A percentile compares a stretch with the other conserved stretches of the same genome.
Evolutionary conservation across 1,140 invertebrate species (phyloP).

Genomic region (Sitophilus oryzae): DNA sequence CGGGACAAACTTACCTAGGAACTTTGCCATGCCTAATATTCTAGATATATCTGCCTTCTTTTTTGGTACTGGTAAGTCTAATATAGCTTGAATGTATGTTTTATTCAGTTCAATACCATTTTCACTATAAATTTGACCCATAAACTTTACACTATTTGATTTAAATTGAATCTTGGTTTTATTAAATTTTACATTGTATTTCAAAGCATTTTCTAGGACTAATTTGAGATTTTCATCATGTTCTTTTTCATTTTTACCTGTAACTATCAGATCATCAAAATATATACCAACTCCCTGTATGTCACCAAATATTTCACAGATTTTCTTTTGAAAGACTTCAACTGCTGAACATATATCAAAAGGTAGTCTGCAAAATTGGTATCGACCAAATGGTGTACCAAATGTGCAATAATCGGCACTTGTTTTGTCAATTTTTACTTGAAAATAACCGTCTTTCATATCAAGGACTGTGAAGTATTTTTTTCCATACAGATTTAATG

Average conservation of each 20-base stretch:
- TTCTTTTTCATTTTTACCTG: slow-evolving; percentile 27
- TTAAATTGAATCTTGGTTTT: too few species aligned
- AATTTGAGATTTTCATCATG: slow-evolving; percentile 35
- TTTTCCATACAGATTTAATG: slow-evolving; percentile 21
- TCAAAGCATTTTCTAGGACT: slow-evolving; percentile 22
- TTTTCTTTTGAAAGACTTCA: slow-evolving; percentile 33
- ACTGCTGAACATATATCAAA: slow-evolving; percentile 30
- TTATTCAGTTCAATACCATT: too few species aligned
- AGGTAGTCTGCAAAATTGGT: slow-evolving; percentile 30
- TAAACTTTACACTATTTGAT: slow-evolving; percentile 4
- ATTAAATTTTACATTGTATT: slow-evolving; percentile 13
- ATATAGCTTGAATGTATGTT: too few species aligned
- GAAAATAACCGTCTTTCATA: slow-evolving; percentile 30
- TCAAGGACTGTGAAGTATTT: slow-evolving; percentile 29
- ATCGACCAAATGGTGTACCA: too few species aligned
- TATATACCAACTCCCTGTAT: slow-evolving; percentile 34
- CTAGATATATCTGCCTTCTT: too few species aligned
- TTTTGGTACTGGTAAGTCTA: too few species aligned
- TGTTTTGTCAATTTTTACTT: slow-evolving; percentile 26
- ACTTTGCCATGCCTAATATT: too few species aligned
- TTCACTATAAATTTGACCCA: slow-evolving; percentile 12
- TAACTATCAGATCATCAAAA: slow-evolving; percentile 38
- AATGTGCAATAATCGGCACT: slow-evolving; percentile 23
- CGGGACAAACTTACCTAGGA: too few species aligned
- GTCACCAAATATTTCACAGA: slow-evolving; percentile 31